Base-by-base conservation (phyloP, 2,113 vertebrate genomes). In the Todiramphus chloris region DNA sequence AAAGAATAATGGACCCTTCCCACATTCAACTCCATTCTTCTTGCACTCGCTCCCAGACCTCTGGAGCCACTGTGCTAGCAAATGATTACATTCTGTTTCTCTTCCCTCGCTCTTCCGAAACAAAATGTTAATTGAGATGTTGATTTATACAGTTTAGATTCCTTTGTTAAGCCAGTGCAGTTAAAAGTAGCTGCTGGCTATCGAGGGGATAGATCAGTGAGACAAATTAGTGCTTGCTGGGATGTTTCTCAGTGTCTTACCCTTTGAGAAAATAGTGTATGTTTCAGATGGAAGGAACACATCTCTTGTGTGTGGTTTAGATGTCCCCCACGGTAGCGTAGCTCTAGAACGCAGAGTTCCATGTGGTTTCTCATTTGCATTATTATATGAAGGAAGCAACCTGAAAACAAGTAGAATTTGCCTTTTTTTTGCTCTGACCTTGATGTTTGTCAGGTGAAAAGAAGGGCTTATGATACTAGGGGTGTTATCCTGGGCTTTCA, bases 1-100 rank as follows among this genome's bases (percentile, higher is more conserved):
- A 97, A 97, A 97, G 95, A 97, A 94, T 96, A 97, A 97, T 92
- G 96, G 94, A 94, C 87, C 92, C 87, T 97, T 97, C 95, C 96
- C 88, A 93, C 94, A 94, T 89, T 93, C 91, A 91, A 4, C 81
- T 92, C 80, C 77, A 90, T 96, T 97, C 95, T 95, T 96, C 84
- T 93, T 93, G 33, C 56, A 41, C 70, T 83, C 46, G 3, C 64
- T 94, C 88, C 56, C 88, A 95, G 96, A 95, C 91, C 75, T 90
- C 91, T 95, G 94, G 94, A 97, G 95, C 93, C 94, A 43, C 87
- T 69, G 33, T 82, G 77, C 81, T 92, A 87, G 91, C 94, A 91
- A 95, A 94, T 91, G 33, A 95, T 95, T 97, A 91, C 85, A 87
- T 96, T 97, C 75, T 96, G 55, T 50, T 96, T 96, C 87, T 87